Evolutionary conservation across 2,113 vertebrate genomes (phyloP).

Genomic region (Blennius ocellaris): DNA sequence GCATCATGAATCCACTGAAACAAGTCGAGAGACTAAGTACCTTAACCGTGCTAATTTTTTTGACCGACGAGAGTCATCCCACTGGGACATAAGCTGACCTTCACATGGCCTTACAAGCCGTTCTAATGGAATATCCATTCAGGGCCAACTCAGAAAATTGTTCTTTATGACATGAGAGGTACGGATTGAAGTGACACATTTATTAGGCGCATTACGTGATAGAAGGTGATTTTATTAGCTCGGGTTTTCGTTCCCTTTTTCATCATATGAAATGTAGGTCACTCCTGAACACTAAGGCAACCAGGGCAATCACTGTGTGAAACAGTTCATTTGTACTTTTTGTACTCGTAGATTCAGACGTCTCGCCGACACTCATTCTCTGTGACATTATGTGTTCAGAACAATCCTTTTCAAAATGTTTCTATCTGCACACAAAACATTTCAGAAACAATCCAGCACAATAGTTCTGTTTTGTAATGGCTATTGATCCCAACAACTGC

Average conservation of each 20-base stretch:
- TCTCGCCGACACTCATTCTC: no score
- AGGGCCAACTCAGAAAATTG: slow-evolving; percentile 44
- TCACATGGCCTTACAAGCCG: slow-evolving; percentile 3
- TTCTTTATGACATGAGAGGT: neutral
- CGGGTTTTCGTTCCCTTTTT: neutral
- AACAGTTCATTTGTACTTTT: no score
- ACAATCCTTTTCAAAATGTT: no score
- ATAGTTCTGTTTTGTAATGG: no score
- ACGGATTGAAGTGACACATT: slow-evolving; percentile 10
- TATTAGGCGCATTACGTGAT: slow-evolving; percentile 1
- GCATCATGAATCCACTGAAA: slow-evolving; percentile 31
- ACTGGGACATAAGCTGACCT: slow-evolving; percentile 52
- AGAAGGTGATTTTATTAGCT: neutral
- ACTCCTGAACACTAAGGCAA: no score
- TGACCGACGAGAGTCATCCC: slow-evolving; percentile 40
- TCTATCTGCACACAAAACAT: no score
- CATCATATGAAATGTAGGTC: neutral
- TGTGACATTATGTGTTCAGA: no score
- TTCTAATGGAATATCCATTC: slow-evolving; percentile 30
- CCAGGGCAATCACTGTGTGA: no score
- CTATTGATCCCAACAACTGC: no score
- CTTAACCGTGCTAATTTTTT: slow-evolving; percentile 57
- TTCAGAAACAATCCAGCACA: no score
- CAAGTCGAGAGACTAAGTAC: slow-evolving; percentile 48
- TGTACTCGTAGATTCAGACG: no score